Evolutionary conservation across 2,888 invertebrate genomes (phyloP), one percentile per base, ranked within the genome.

Genomic region (Maniola hyperantus): DNA sequence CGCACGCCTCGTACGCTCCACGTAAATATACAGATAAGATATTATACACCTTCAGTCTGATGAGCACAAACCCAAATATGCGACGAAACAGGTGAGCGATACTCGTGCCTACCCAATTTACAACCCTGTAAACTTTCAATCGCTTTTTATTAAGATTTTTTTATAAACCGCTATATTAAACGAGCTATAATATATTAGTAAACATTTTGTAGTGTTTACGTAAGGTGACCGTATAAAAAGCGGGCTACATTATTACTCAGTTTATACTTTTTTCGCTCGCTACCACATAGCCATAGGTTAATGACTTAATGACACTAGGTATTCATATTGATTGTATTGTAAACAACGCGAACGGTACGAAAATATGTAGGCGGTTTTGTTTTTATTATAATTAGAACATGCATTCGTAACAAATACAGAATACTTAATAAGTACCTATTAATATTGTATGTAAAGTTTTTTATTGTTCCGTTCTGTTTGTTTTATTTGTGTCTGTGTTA

Each of bases 11-110:
- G 78, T 79, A 77, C 83, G 81, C 81, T 81, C 81, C 78, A 86
- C 85, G 86, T 61, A 63, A 85, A 81, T 80, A 79, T 80, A 79
- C 80, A 84, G 89, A 91, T 91, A 91, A 91, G 87, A 88, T 86
- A 89, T 78, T 83, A 78, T 80, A 77, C 7, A 34, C 34, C 5
- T 4, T 0, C 46, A 55, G 79, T 75, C 79, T 80, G 79, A 83
- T 80, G 84, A 83, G 81, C 76, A 81, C 77, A 77, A 79, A 83
- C 81, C 77, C 78, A 80, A 81, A 79, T 82, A 90, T 90, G 89
- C 84, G 83, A 76, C 86, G 86, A 73, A 86, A 84, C 85, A 90
- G 89, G 91, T 91, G 80, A 89, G 89, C 42, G 26, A 6, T 20
- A 7, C 26, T 20, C 11, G 0, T 57, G 20, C 5, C 11, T 42